Evolutionary conservation across 2,888 invertebrate genomes (phyloP), one percentile per base, ranked within the genome.

Genomic region (Cheilosia impressa): DNA sequence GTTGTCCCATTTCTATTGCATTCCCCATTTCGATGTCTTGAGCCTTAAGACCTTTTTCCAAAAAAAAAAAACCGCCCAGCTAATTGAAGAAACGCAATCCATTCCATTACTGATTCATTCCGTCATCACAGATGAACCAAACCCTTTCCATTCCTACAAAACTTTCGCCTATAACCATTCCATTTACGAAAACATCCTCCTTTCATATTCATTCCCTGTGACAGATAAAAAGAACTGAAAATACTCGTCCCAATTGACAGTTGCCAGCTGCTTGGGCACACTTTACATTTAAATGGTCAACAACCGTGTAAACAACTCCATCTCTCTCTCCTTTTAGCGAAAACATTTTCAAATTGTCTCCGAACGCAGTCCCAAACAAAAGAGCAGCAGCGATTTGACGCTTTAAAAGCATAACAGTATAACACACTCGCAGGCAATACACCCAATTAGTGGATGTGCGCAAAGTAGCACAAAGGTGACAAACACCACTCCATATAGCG

Each of bases 401-500:
- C 68, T 57, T 57, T 71, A 58, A 71, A 71, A 58, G 68, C 68
- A 57, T 57, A 57, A 57, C 34, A 52, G 15, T 55, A 45, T 45
- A 47, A 57, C 22, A 52, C 34, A 53, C 22, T 27, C 66, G 52
- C 17, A 41, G 27, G 50, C 58, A 50, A 71, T 62, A 45, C 55
- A 27, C 45, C 65, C 75, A 75, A 75, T 75, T 34, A 72, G 60
- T 78, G 55, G 38, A 63, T 55, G 13, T 38, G n/a, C 63, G 47
- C 65, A 66, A 53, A 47, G 22, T 55, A 43, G 72, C 45, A 72
- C 65, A 43, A 52, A 72, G 65, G 66, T 80, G 73, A 66, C 79
- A 73, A 80, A 31, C 47, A 50, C 31, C 27, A 31, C 27, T 55
- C 17, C 53, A 31, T 53, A 17, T 31, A 31, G 27, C n/a, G 31